These are phyloP conservation scores for Lasioglossum marginatum DNA, from an alignment of 2,888 invertebrate genomes.

Conservation along the genomic window DNA sequence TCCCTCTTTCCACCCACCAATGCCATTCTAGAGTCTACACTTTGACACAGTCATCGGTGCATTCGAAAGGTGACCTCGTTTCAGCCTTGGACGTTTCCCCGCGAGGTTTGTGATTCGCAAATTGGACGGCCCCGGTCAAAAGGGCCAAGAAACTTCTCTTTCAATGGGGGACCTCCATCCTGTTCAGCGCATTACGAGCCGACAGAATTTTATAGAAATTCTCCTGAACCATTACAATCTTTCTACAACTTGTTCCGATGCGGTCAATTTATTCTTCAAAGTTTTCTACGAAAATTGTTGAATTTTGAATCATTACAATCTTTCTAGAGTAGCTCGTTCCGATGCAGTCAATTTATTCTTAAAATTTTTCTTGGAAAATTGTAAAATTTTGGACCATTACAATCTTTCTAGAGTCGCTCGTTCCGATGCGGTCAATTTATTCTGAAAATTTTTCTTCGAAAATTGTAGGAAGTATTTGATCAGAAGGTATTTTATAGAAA, in stretches of 20 bases:
- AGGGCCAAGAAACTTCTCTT: conserved; percentile 33
- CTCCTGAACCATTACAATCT: not conserved
- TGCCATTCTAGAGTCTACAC: not conserved
- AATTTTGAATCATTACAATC: no score
- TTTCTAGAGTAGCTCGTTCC: no score
- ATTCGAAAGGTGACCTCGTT: conserved; percentile 30
- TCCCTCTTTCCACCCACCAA: not conserved
- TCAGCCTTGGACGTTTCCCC: not conserved
- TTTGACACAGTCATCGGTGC: not conserved
- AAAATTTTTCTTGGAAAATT: no score
- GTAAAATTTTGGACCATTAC: no score
- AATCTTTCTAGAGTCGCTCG: not conserved
- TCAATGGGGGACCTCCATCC: not conserved
- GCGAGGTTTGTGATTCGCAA: conserved; percentile 56
- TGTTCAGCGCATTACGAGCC: not conserved
- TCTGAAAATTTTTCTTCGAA: no score
- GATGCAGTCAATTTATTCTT: no score
- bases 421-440: no score
- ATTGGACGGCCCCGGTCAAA: conserved; percentile 38
- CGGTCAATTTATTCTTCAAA: no score
- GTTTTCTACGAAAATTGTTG: no score
- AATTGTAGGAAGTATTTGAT: no score
- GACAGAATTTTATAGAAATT: conserved; percentile 6
- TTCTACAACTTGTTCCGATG: not conserved
- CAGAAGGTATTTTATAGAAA: no score